A percentile compares a stretch with the other conserved stretches of the same genome.
Evolutionary conservation across 2,113 vertebrate species (phyloP).

Genomic region (Ceratotherium simum): DNA sequence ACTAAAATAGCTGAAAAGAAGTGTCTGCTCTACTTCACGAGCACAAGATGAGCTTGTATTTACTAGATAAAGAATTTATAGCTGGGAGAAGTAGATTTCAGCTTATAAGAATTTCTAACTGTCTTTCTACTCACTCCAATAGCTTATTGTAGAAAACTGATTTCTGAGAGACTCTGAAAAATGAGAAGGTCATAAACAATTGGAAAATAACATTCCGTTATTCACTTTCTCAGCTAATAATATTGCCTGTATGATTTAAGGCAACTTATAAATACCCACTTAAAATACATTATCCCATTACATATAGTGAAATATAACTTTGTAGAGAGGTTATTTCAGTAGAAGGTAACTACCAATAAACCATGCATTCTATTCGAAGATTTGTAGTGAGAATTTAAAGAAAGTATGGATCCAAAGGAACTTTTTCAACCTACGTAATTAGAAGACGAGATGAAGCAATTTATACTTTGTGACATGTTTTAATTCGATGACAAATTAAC

Average conservation of each 20-base stretch:
- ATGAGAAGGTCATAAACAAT: conserved; percentile 52
- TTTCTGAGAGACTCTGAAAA: conserved; percentile 50
- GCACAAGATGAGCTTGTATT: conserved; percentile 49
- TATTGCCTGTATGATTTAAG: conserved; percentile 43
- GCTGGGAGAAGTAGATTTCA: conserved; percentile 46
- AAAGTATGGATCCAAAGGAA: not conserved
- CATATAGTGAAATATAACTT: conserved; percentile 20
- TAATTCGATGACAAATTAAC: conserved; percentile 49
- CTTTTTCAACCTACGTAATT: not conserved
- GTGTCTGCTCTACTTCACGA: conserved; percentile 28
- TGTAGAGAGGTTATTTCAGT: not conserved
- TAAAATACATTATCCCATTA: conserved; percentile 43
- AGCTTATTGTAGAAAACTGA: conserved; percentile 39
- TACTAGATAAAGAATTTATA: conserved; percentile 68
- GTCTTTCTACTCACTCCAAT: not conserved
- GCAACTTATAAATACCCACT: conserved; percentile 46
- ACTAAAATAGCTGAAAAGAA: conserved; percentile 55
- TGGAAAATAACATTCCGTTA: conserved; percentile 54
- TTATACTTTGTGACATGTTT: not conserved
- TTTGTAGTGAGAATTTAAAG: conserved; percentile 24
- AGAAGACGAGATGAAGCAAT: not conserved
- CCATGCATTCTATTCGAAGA: not conserved
- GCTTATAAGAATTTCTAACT: conserved; percentile 42
- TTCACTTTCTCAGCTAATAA: conserved; percentile 56
- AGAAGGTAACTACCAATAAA: not conserved